phyloP scores from a whole-genome alignment of 1,140 invertebrate genomes.

The Zaprionus nigranus region DNA sequence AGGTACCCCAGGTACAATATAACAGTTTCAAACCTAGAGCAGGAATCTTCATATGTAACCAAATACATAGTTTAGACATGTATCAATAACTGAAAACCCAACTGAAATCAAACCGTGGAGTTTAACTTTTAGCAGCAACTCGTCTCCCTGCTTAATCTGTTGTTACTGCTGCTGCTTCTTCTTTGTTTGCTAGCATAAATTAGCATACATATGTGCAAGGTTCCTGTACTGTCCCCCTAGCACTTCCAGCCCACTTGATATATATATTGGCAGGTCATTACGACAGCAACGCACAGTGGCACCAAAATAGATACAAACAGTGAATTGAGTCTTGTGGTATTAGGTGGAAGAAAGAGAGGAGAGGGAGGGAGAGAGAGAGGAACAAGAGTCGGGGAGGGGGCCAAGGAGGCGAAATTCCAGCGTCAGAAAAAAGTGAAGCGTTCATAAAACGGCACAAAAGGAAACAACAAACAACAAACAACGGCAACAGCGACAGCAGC shows the following conservation, averaged over 20 bases:
- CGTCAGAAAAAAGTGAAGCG: constrained; percentile 76
- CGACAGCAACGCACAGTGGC: constrained; percentile 9
- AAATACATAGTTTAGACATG: too few species aligned
- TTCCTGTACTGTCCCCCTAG: background rate
- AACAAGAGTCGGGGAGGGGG: background rate
- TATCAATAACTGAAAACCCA: too few species aligned
- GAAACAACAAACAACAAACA: constrained; percentile 57
- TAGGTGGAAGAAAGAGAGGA: background rate
- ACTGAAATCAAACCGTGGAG: too few species aligned
- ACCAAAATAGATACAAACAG: constrained; percentile 29
- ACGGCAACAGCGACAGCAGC: constrained; percentile 18
- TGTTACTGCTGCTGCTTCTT: background rate
- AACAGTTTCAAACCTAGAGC: too few species aligned
- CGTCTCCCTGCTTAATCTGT: background rate
- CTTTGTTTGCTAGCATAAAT: constrained; percentile 26
- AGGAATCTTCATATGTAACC: too few species aligned
- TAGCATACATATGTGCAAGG: constrained; percentile 32
- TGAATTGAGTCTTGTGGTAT: background rate
- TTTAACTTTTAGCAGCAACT: too few species aligned
- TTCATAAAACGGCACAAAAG: constrained; percentile 79
- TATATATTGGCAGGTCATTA: constrained; percentile 49
- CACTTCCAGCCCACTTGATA: background rate
- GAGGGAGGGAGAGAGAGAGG: background rate
- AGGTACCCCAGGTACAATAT: background rate
- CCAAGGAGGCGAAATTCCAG: constrained; percentile 57